These are phyloP conservation scores for Rhopilema esculentum DNA, from an alignment of 30 jellyfish, hydroid and myxozoan genomes.

Conservation along the genomic window DNA sequence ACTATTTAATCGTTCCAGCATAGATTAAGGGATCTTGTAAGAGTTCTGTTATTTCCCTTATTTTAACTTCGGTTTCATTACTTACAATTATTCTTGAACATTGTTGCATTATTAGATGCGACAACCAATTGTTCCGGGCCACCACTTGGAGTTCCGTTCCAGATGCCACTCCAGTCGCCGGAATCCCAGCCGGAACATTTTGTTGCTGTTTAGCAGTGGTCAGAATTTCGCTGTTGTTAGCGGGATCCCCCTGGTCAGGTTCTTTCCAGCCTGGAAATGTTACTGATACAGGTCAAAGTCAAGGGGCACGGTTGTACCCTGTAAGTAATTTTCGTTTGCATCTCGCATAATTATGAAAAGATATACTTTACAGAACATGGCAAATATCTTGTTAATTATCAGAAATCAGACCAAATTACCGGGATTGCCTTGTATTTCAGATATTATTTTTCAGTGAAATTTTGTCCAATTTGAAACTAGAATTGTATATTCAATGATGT, in stretches of 20 bases:
- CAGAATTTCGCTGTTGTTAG: constrained; percentile 21
- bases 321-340: not conserved
- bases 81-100: not conserved
- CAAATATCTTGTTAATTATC: not conserved
- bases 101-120: not conserved
- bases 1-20: not conserved
- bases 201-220: constrained; percentile 27
- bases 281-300: constrained; percentile 47
- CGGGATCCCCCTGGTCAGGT: constrained; percentile 4
- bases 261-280: not conserved
- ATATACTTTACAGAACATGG: not conserved
- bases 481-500: not conserved
- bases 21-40: not conserved
- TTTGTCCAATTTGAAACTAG: not conserved
- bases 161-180: constrained; percentile 46
- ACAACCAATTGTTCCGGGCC: not conserved
- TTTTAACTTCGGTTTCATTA: not conserved
- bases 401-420: no score
- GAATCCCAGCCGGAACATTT: constrained; percentile 50
- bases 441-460: no score
- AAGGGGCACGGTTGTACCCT: constrained; percentile 43
- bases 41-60: no score
- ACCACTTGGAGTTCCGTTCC: constrained; percentile 47
- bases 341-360: not conserved
- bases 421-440: no score